Base-by-base conservation (phyloP, 2,113 vertebrate genomes). In the Lonchura striata region DNA sequence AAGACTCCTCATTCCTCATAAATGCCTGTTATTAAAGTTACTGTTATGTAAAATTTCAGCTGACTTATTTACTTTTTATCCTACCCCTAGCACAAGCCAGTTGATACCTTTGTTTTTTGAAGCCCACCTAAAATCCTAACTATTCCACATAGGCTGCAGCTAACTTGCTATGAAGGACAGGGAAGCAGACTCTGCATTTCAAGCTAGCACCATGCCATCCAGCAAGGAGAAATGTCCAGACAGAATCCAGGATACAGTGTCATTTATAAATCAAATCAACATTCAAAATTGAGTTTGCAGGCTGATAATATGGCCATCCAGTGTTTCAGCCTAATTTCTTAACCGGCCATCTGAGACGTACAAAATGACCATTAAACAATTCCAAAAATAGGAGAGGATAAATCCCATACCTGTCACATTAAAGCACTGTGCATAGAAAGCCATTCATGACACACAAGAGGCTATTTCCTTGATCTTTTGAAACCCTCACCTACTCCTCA, bases 321-420 rank as follows among this genome's bases (percentile, higher is more conserved):
- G 21, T 41, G 24, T 59, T 92, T 64, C 84, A 84, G 52, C 13
- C 57, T 71, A 44, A 93, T 89, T 91, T 92, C 90, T 89, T 91
- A 49, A 64, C 35, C 49, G 79, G 37, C 37, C 77, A 88, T 42
- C 86, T 20, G 60, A 91, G 72, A 86, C 23, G 1, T 77, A 90
- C 82, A 94, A 85, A 82, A n/a, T 60, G 49, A 82, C 61, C 81
- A 94, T 90, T 69, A 85, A 87, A 72, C n/a, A 61, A 39, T 64
- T 76, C 49, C 46, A 37, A 52, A 95, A 87, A 46, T 37, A 90
- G 82, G 17, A 49, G 33, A 35, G 53, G 30, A 87, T 68, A 82
- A 91, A 68, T 41, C 52, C 42, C 5, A 0, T 72, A 59, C 25
- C 54, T 60, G 53, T 56, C 44, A 90, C 57, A 42, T 56, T 85